These are phyloP conservation scores for Porites evermanni DNA, from an alignment of 92 coral and sea anemone species.

Conservation along the genomic window DNA sequence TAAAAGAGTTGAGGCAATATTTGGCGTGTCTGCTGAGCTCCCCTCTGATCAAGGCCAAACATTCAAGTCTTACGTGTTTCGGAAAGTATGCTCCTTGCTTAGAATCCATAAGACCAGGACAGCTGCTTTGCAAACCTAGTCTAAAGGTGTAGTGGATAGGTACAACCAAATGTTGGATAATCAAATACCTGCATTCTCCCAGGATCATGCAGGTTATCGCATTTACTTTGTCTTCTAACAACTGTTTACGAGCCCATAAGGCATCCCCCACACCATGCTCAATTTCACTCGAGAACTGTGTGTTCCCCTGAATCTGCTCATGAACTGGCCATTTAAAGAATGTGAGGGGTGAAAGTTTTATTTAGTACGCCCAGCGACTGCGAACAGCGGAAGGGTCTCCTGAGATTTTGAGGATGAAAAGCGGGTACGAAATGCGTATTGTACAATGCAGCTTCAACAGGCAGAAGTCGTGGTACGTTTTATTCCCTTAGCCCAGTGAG, in stretches of 20 bases:
- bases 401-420: slow-evolving; percentile 44
- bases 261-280: slow-evolving; percentile 24
- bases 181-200: slow-evolving; percentile 21
- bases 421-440: slow-evolving; percentile 27
- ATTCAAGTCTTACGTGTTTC: slow-evolving; percentile 14
- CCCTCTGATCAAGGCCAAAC: too few relatives aligned
- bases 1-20: background rate
- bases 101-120: slow-evolving; percentile 56
- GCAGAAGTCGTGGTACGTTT: slow-evolving; percentile 13
- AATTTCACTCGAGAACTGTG: slow-evolving; percentile 28
- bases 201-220: slow-evolving; percentile 39
- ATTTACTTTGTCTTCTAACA: slow-evolving; percentile 37
- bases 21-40: background rate
- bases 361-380: background rate
- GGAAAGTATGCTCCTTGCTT: slow-evolving; percentile 36
- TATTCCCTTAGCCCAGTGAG: too few relatives aligned
- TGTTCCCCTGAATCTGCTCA: background rate
- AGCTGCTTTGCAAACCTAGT: slow-evolving; percentile 19
- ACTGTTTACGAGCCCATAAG: slow-evolving; percentile 50
- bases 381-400: slow-evolving; percentile 12
- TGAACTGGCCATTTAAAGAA: background rate
- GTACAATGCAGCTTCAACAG: background rate
- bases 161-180: slow-evolving; percentile 35
- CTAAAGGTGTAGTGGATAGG: slow-evolving; percentile 30
- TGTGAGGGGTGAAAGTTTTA: background rate